Base-by-base conservation (phyloP, 2,113 vertebrate species). In the Lepisosteus oculatus region DNA sequence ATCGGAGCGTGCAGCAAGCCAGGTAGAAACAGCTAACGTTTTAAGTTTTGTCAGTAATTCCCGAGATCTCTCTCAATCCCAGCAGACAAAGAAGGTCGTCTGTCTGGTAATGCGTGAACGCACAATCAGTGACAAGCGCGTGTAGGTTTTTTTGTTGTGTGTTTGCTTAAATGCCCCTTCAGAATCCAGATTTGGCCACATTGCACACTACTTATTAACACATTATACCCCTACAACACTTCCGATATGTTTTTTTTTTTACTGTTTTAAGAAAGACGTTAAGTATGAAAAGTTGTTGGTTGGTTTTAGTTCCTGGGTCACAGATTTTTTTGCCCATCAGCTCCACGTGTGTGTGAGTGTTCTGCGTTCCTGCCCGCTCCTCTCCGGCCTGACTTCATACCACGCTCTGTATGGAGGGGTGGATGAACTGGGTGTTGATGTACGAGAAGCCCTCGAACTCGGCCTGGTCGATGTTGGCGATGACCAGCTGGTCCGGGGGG, bases 401-500 rank as follows among this genome's bases (percentile, higher is more conserved):
- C 70, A 92, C 89, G 41, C 93, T 94, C 85, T 94, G 90, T 68
- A 94, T 70, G 3, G 92, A 85, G 2, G 97, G 91, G 70, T 95
- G 95, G 70, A 94, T 0, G 11, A 98, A 99, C 87, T 98, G 95
- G 14, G 91, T 91, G 84, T 99, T 99, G 84, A 98, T 87, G 45
- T 87, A 99, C 1, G 97, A 98, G 91, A 99, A 99, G 64, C 97
- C 97, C 17, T 96, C 95, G 0, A 99, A 99, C 85, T 99, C 97
- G 47, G 93, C 90, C 88, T 99, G 97, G 90, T 99, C 97, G 69
- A 99, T 95, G 91, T 99, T 99, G 71, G 97, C 90, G 47, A 99
- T 98, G 90, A 99, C 96, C 84, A 99, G 90, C 85, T 99, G 96
- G 81, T 99, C 97, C 0, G 97, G 96, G 0, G 97, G 97, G 0